phyloP scores from a whole-genome alignment of 2,797 vertebrate genomes.

The Gymnodraco acuticeps region DNA sequence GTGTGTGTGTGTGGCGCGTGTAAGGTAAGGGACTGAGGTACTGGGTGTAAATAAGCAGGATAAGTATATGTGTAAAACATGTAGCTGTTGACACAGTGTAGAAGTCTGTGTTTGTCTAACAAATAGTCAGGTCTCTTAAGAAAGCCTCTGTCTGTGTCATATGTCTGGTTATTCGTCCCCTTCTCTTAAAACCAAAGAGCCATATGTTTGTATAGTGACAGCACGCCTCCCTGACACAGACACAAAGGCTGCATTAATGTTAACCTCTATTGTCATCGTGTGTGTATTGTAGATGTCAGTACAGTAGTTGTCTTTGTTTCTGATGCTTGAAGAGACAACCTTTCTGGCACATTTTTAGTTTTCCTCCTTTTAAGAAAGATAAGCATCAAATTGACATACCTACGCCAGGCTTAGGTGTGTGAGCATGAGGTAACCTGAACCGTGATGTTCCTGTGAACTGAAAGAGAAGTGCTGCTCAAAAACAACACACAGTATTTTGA shows the following conservation, averaged over 20 bases:
- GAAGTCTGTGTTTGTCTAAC: conserved; percentile 60
- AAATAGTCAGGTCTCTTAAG: conserved; percentile 30
- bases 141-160: background rate
- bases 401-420: conserved; percentile 5
- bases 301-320: conserved; percentile 10
- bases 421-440: background rate
- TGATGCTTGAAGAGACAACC: background rate
- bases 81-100: conserved; percentile 21
- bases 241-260: conserved; percentile 27
- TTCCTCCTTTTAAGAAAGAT: conserved; percentile 25
- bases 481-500: conserved; percentile 80
- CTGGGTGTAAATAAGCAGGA: background rate
- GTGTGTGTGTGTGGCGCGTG: conserved; percentile 6
- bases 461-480: conserved; percentile 54
- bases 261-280: conserved; percentile 9
- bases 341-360: background rate
- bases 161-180: no score
- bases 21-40: background rate
- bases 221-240: conserved; percentile 38
- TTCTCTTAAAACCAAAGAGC: conserved; percentile 12
- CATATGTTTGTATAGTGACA: conserved; percentile 54
- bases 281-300: background rate
- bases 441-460: conserved; percentile 34
- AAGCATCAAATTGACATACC: conserved; percentile 39
- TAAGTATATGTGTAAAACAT: background rate